phyloP scores from a whole-genome alignment of 2,113 vertebrate species.

The Hippopotamus amphibius region DNA sequence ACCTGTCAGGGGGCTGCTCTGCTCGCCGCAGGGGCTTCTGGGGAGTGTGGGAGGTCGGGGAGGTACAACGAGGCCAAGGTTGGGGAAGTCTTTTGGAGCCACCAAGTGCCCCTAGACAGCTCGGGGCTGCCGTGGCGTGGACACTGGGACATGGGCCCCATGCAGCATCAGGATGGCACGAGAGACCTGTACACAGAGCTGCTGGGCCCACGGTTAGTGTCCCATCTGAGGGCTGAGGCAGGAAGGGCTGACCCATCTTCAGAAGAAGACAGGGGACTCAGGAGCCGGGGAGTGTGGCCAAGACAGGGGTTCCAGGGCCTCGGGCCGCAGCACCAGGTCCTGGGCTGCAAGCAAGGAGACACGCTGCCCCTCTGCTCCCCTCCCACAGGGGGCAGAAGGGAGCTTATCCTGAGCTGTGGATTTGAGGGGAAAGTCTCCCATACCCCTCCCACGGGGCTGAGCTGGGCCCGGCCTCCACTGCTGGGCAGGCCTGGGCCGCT shows the following conservation, averaged over 20 bases:
- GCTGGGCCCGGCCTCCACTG: fast-evolving
- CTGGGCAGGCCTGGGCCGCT: not conserved
- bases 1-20: not conserved
- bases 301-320: not conserved
- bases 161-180: fast-evolving
- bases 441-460: not conserved
- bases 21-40: not conserved
- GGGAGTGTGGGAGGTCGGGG: fast-evolving
- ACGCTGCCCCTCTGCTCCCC: not conserved
- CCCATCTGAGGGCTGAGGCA: not conserved
- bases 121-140: fast-evolving
- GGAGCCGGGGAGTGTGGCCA: not conserved
- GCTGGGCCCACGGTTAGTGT: not conserved
- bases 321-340: not conserved
- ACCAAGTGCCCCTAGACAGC: fast-evolving
- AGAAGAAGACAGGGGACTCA: not conserved
- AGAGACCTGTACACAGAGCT: not conserved
- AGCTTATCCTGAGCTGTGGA: not conserved
- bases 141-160: not conserved
- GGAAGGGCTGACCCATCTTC: not conserved
- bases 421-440: not conserved
- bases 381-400: not conserved
- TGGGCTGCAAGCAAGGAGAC: not conserved
- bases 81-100: not conserved
- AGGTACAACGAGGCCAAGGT: fast-evolving